Percentiles rank a stretch among this genome's conserved stretches.
phyloP scores from a whole-genome alignment of 2,797 vertebrate genomes.

The Clamator glandarius region DNA sequence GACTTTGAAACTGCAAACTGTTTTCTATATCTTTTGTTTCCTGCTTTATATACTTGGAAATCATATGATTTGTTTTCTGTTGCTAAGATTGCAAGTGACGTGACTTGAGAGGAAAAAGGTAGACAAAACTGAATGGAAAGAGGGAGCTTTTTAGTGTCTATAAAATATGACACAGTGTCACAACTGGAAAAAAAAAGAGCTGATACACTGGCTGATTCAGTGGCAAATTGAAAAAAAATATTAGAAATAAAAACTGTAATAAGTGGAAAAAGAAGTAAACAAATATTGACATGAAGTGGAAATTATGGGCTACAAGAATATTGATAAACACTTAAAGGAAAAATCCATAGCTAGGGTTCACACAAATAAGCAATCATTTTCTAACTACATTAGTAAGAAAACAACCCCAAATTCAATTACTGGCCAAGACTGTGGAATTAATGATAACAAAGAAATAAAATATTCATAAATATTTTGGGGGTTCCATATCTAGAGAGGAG shows the following conservation, averaged over 20 bases:
- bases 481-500: not conserved
- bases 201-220: not conserved
- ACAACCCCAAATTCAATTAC: not conserved
- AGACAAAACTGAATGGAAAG: not conserved
- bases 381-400: not conserved
- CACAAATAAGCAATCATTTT: not conserved
- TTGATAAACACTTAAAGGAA: not conserved
- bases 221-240: not conserved
- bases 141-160: not conserved
- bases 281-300: not conserved
- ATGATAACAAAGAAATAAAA: not conserved
- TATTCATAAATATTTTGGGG: not conserved
- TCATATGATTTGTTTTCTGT: not conserved
- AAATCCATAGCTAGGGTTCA: not conserved
- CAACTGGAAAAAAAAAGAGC: not conserved
- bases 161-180: not conserved
- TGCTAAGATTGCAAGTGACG: not conserved
- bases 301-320: not conserved
- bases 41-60: not conserved
- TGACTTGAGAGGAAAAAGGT: not conserved
- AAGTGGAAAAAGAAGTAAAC: not conserved
- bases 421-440: not conserved
- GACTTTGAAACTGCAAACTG: constrained; percentile 48
- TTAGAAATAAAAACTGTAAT: not conserved
- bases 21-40: not conserved